phyloP scores from a whole-genome alignment of 2,888 invertebrate genomes.

The Monopis laevigella region DNA sequence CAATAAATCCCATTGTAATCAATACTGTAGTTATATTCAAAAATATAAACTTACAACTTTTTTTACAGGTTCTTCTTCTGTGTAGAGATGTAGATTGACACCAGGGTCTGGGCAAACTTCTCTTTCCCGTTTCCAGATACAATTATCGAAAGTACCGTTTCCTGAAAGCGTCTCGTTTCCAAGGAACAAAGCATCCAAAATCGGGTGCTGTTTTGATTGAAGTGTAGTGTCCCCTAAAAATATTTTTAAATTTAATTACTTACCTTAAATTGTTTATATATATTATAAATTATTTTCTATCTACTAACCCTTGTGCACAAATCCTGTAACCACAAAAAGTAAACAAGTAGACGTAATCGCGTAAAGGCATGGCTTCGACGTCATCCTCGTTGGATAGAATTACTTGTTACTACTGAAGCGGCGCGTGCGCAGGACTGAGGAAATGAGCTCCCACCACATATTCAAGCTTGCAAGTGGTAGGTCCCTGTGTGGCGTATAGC shows the following conservation, averaged over 20 bases:
- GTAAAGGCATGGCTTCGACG: background rate
- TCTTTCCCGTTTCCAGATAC: slow-evolving; percentile 74
- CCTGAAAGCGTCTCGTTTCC: slow-evolving; percentile 63
- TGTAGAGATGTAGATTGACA: slow-evolving; percentile 72
- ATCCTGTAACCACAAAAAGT: background rate
- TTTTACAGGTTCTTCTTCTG: slow-evolving; percentile 60
- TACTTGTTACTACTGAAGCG: slow-evolving; percentile 5
- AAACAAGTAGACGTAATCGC: background rate
- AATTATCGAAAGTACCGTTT: slow-evolving; percentile 73
- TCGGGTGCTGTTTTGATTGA: slow-evolving; percentile 51
- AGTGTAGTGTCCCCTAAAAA: background rate
- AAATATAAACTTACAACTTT: slow-evolving; percentile 45
- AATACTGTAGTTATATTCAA: too few species aligned
- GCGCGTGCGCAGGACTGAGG: background rate
- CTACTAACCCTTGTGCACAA: background rate
- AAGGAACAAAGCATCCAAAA: slow-evolving; percentile 71
- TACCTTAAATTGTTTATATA: background rate
- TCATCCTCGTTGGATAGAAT: slow-evolving; percentile 2
- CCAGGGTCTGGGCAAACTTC: slow-evolving; percentile 79
- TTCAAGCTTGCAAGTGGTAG: too few species aligned
- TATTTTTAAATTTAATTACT: background rate
- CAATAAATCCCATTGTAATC: too few species aligned
- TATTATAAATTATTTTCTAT: background rate
- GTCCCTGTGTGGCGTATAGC: background rate
- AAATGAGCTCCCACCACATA: slow-evolving; percentile 5